A percentile compares a stretch with the other conserved stretches of the same genome.
Conservation (phyloP, 2,113 vertebrate species). For the Microtus ochrogaster region DNA sequence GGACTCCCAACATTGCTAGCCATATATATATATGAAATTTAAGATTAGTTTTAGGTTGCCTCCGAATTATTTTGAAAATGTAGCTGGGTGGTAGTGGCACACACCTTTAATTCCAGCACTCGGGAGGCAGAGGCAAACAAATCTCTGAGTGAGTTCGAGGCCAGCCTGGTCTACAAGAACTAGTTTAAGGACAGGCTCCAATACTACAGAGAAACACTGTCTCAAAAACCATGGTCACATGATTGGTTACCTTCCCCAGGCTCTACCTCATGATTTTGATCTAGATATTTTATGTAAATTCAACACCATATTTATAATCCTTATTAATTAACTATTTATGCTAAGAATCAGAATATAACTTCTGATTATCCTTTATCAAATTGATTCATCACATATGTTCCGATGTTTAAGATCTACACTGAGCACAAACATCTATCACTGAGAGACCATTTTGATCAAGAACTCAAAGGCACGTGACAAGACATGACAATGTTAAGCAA, state of each 20-base stretch:
- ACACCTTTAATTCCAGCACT: not conserved
- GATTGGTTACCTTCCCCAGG: not conserved
- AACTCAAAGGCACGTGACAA: not conserved
- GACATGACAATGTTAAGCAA: not conserved
- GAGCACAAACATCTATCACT: not conserved
- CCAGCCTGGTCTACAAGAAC: no score
- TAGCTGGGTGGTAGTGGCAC: no score
- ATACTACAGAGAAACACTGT: no score
- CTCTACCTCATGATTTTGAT: not conserved
- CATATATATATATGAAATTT: not conserved
- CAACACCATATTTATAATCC: not conserved
- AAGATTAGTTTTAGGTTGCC: not conserved
- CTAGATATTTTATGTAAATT: constrained; percentile 17
- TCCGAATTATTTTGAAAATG: not conserved
- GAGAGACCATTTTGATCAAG: not conserved
- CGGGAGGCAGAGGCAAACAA: no score
- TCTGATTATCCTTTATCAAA: not conserved
- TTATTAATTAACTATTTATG: not conserved
- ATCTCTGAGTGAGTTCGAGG: no score
- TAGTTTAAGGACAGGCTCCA: no score
- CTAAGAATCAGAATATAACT: not conserved
- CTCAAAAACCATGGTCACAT: not conserved
- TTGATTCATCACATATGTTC: not conserved
- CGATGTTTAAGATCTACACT: not conserved
- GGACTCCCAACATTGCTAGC: not conserved